A percentile compares a stretch with the other conserved stretches of the same genome.
phyloP scores from a whole-genome alignment of 1,140 invertebrate genomes.

The Bombus impatiens region DNA sequence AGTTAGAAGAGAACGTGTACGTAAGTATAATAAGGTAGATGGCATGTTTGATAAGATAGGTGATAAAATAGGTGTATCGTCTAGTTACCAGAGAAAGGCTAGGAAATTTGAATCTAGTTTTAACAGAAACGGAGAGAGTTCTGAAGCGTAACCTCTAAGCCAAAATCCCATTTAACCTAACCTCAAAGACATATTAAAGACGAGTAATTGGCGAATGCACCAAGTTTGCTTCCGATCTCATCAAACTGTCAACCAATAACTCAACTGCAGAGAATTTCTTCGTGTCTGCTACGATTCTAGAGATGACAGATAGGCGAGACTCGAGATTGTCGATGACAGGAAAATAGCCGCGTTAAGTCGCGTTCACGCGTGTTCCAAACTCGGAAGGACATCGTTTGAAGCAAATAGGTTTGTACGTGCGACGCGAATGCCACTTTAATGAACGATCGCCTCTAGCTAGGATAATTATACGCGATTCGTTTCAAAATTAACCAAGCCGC shows the following conservation, averaged over 20 bases:
- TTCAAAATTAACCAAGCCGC: constrained; percentile 39
- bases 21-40: too few relatives aligned
- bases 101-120: too few relatives aligned
- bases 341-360: constrained; percentile 43
- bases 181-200: neutral
- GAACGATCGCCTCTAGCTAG: neutral
- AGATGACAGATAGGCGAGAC: constrained; percentile 4
- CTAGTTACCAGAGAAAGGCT: too few relatives aligned
- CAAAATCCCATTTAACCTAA: neutral
- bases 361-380: neutral
- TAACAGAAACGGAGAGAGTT: too few relatives aligned
- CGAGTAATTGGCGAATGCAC: neutral
- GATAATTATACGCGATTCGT: constrained; percentile 54
- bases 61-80: too few relatives aligned
- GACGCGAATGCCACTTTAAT: neutral
- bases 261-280: constrained; percentile 2
- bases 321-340: constrained; percentile 13
- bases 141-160: too few relatives aligned
- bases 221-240: neutral
- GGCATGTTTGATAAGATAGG: too few relatives aligned
- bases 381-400: neutral
- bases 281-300: neutral
- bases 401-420: neutral
- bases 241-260: constrained; percentile 33
- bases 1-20: too few relatives aligned